A percentile compares a stretch with the other conserved stretches of the same genome.
phyloP scores from a whole-genome alignment of 2,113 vertebrate species.

The Lepus timidus region DNA sequence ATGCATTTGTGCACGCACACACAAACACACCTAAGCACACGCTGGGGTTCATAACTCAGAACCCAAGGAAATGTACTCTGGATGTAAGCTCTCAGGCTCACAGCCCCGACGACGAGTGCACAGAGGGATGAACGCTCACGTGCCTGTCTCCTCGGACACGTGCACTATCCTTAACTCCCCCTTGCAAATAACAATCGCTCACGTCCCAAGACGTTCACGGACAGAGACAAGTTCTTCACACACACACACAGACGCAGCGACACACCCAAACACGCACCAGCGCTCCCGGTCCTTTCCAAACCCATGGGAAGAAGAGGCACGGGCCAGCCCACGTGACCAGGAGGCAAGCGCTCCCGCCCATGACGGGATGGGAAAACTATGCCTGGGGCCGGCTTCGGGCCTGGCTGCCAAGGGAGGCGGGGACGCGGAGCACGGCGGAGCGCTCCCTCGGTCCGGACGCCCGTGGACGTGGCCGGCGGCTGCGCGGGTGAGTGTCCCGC shows the following conservation, averaged over 20 bases:
- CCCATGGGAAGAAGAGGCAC: neutral
- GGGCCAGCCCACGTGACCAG: conserved; percentile 85
- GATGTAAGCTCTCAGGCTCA: neutral
- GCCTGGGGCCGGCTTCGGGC: conserved; percentile 80
- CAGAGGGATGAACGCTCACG: neutral
- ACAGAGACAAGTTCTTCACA: neutral
- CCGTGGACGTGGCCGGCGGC: conserved; percentile 34
- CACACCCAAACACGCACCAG: neutral
- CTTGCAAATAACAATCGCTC: neutral
- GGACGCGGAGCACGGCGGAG: neutral
- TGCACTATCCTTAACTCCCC: neutral
- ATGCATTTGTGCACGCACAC: neutral
- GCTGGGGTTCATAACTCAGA: neutral
- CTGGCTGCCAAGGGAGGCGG: conserved; percentile 72
- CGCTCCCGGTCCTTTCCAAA: conserved; percentile 24
- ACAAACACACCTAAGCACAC: neutral
- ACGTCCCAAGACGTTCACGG: neutral
- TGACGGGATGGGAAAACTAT: conserved; percentile 90
- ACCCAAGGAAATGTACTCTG: neutral
- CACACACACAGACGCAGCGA: too few species aligned
- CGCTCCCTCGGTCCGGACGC: neutral
- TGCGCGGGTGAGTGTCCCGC: conserved; percentile 61
- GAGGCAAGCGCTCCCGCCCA: conserved; percentile 79
- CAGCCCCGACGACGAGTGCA: too few species aligned
- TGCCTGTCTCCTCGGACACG: neutral